Evolutionary conservation across 2,113 vertebrate genomes (phyloP).

Genomic region (Takifugu flavidus): DNA sequence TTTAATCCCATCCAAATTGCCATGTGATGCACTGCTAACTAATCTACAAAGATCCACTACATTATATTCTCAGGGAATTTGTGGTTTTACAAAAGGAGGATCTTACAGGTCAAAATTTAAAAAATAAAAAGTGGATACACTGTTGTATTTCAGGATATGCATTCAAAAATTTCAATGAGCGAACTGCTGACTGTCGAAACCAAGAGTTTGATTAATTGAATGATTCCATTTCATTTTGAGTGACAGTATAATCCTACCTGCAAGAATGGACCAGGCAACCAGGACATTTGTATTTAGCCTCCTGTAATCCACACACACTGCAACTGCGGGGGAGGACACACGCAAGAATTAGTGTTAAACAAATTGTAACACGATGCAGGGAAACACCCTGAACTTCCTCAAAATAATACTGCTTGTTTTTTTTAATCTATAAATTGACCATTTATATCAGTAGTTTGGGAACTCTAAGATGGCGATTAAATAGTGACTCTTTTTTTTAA

Average conservation of each 20-base stretch:
- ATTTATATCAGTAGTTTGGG: too few relatives aligned
- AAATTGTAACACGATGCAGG: neutral
- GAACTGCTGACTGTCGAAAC: neutral
- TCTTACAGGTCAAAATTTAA: too few relatives aligned
- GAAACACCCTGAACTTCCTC: neutral
- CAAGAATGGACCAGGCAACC: conserved; percentile 85
- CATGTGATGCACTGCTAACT: too few relatives aligned
- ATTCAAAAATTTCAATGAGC: neutral
- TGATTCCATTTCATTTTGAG: neutral
- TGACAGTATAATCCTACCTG: conserved; percentile 76
- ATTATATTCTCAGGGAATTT: too few relatives aligned
- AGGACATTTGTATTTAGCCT: conserved; percentile 91
- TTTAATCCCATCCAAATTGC: too few relatives aligned
- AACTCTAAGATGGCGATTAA: neutral
- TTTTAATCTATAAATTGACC: too few relatives aligned
- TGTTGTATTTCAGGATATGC: neutral
- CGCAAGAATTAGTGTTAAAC: neutral
- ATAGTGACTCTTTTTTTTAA: neutral
- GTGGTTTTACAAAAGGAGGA: too few relatives aligned
- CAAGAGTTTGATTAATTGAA: neutral
- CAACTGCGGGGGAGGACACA: conserved; percentile 74
- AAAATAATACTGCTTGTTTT: too few relatives aligned
- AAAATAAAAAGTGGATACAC: too few relatives aligned
- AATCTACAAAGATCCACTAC: too few relatives aligned
- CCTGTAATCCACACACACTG: conserved; percentile 81